These are phyloP conservation scores for Sphinx pinastri DNA, from an alignment of 2,888 invertebrate genomes.

Conservation along the genomic window DNA sequence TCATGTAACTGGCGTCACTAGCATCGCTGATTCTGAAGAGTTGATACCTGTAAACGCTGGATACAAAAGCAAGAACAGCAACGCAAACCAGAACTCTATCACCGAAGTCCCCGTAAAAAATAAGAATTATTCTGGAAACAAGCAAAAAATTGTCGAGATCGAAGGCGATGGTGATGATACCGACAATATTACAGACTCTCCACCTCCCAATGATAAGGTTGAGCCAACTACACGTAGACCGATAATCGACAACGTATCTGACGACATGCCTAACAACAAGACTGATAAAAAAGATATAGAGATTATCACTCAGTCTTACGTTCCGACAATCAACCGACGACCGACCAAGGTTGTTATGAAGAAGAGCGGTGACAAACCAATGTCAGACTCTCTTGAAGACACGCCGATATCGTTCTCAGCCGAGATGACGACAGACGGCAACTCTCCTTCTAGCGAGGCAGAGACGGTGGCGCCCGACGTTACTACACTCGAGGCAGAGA, in stretches of 20 bases:
- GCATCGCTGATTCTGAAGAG: slow-evolving; percentile 73
- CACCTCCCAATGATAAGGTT: slow-evolving; percentile 67
- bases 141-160: slow-evolving; percentile 69
- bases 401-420: slow-evolving; percentile 40
- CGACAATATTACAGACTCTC: slow-evolving; percentile 67
- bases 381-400: slow-evolving; percentile 35
- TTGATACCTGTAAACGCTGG: slow-evolving; percentile 74
- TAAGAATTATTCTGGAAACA: slow-evolving; percentile 55
- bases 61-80: slow-evolving; percentile 77
- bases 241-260: slow-evolving; percentile 75
- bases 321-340: slow-evolving; percentile 67
- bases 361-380: slow-evolving; percentile 54
- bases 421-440: slow-evolving; percentile 37
- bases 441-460: slow-evolving; percentile 2
- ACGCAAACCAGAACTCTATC: slow-evolving; percentile 74
- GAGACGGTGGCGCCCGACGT: slow-evolving; percentile 28
- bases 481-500: slow-evolving; percentile 31
- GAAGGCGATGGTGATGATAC: slow-evolving; percentile 73
- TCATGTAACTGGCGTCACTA: slow-evolving; percentile 48
- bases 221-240: slow-evolving; percentile 73
- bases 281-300: slow-evolving; percentile 70
- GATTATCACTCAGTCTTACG: slow-evolving; percentile 72
- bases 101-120: slow-evolving; percentile 70
- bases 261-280: slow-evolving; percentile 53
- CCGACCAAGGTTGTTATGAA: slow-evolving; percentile 74